Conservation (phyloP, 2,797 vertebrate species). For the Lepus oiostolus region DNA sequence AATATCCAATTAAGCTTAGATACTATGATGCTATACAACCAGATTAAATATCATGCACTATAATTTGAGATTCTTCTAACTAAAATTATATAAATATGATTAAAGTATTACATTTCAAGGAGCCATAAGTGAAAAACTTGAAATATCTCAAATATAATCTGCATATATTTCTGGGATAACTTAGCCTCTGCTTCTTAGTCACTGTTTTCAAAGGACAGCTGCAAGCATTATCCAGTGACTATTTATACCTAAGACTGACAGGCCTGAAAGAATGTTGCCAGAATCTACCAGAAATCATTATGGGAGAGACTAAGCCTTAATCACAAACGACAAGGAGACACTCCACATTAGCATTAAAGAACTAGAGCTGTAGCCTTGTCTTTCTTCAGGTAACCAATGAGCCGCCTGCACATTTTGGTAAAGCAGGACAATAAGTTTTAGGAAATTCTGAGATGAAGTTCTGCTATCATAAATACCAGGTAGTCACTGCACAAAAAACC, state of each 20-base stretch:
- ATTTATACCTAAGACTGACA: neutral
- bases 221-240: neutral
- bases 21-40: neutral
- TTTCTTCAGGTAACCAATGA: neutral
- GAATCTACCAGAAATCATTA: conserved; percentile 26
- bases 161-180: conserved; percentile 28
- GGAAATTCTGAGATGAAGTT: neutral
- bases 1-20: neutral
- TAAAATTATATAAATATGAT: conserved; percentile 20
- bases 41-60: conserved; percentile 41
- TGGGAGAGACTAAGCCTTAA: neutral
- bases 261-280: neutral
- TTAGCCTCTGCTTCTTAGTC: neutral
- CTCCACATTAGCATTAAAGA: neutral
- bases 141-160: conserved; percentile 14
- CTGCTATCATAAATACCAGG: neutral
- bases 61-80: conserved; percentile 38
- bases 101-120: conserved; percentile 27
- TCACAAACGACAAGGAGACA: neutral
- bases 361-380: neutral
- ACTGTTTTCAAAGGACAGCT: conserved; percentile 7
- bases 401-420: neutral
- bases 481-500: neutral
- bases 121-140: neutral
- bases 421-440: neutral